These are phyloP conservation scores for Eubasilissa splendida DNA, from an alignment of 2,888 invertebrate species.

Conservation along the genomic window DNA sequence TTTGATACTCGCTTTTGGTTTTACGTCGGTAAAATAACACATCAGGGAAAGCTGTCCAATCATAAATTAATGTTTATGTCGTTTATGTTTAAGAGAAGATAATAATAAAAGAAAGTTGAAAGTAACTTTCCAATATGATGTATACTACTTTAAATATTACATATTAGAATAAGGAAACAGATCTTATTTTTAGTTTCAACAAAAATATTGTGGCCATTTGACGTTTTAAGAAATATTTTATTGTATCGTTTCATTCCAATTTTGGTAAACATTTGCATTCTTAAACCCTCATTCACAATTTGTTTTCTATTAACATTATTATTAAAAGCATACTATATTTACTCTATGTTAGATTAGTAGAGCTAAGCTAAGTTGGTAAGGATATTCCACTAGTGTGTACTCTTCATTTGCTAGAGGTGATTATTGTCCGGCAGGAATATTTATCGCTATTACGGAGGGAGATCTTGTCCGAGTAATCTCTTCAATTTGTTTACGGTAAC, in stretches of 20 bases:
- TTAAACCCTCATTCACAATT: neutral
- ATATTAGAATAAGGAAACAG: constrained; percentile 44
- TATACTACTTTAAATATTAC: constrained; percentile 21
- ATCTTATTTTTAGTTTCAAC: constrained; percentile 50
- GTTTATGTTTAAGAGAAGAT: constrained; percentile 14
- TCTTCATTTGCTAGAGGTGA: constrained; percentile 6
- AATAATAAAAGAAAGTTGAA: constrained; percentile 1
- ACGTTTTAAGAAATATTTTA: constrained; percentile 36
- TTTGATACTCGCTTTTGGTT: constrained; percentile 6
- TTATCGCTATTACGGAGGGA: neutral
- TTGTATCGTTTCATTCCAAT: constrained; percentile 41
- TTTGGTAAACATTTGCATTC: neutral
- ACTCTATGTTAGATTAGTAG: constrained; percentile 17
- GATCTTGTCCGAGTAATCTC: no score
- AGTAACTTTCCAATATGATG: constrained; percentile 10
- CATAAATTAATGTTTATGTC: constrained; percentile 19
- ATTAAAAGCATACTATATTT: constrained; percentile 4
- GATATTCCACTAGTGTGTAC: constrained; percentile 17
- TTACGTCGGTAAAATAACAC: constrained; percentile 13
- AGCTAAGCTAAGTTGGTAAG: neutral
- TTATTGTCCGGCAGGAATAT: neutral
- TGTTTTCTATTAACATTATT: constrained; percentile 1
- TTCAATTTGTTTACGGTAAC: neutral
- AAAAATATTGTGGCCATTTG: constrained; percentile 46
- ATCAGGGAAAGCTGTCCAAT: constrained; percentile 39